phyloP scores from a whole-genome alignment of 2,888 invertebrate genomes.

The Eupithecia pulchellata region DNA sequence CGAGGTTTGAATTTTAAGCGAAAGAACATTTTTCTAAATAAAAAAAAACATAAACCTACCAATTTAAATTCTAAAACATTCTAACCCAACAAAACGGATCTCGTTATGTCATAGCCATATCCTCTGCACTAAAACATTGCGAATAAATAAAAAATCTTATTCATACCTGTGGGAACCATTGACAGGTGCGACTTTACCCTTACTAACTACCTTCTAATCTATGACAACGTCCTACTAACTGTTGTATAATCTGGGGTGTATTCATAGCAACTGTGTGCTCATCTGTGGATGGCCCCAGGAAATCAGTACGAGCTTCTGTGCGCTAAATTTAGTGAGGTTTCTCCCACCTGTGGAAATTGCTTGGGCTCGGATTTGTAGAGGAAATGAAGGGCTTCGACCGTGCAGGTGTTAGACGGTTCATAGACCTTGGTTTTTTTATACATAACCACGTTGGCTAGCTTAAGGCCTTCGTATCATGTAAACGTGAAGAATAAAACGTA shows the following conservation, averaged over 20 bases:
- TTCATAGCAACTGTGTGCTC: conserved; percentile 17
- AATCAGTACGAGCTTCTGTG: conserved; percentile 71
- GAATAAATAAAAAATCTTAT: conserved; percentile 73
- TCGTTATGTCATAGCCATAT: conserved; percentile 56
- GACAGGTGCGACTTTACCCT: conserved; percentile 65
- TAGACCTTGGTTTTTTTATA: conserved; percentile 23
- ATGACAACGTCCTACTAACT: conserved; percentile 17
- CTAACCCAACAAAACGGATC: conserved; percentile 31
- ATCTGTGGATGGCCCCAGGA: conserved; percentile 59
- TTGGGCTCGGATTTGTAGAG: conserved; percentile 38
- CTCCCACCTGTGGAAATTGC: conserved; percentile 44
- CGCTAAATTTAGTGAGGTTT: conserved; percentile 52
- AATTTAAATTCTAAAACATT: conserved; percentile 15
- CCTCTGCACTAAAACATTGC: conserved; percentile 66
- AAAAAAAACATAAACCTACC: neutral
- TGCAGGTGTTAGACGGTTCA: conserved; percentile 32
- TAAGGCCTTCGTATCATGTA: neutral
- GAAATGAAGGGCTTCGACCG: conserved; percentile 36
- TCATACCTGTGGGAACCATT: conserved; percentile 75
- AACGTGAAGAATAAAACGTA: too few relatives aligned
- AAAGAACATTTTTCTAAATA: neutral
- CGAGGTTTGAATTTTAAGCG: neutral
- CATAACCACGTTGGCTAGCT: too few relatives aligned
- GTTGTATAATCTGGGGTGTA: conserved; percentile 10
- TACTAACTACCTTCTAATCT: conserved; percentile 28